Conservation (phyloP, 2,888 invertebrate species). For the Diarsia rubi region DNA sequence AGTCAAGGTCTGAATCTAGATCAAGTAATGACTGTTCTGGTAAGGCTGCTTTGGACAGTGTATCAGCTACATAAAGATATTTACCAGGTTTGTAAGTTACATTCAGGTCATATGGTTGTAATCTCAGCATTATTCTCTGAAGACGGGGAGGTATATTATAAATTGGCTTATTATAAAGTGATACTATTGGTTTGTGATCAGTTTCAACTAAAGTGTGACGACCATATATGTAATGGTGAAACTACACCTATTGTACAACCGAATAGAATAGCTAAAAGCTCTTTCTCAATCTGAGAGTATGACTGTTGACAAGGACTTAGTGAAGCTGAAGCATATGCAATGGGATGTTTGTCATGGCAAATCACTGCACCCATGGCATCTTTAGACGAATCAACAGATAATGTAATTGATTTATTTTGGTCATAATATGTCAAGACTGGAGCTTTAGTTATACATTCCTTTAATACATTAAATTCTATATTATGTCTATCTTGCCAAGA, state of each 20-base stretch:
- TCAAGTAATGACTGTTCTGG: slow-evolving; percentile 5
- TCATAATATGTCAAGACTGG: no score
- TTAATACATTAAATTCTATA: no score
- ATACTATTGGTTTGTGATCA: background rate
- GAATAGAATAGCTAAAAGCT: background rate
- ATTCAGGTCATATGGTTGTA: slow-evolving; percentile 1
- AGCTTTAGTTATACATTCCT: no score
- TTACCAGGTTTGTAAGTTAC: slow-evolving; percentile 6
- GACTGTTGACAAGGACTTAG: background rate
- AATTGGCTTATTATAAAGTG: background rate
- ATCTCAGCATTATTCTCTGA: slow-evolving; percentile 2
- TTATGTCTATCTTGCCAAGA: no score
- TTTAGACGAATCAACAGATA: background rate
- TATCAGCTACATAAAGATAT: slow-evolving; percentile 1
- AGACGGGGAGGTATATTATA: slow-evolving; percentile 2
- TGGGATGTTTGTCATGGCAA: background rate
- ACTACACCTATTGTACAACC: slow-evolving; percentile 5
- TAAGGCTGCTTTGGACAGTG: slow-evolving; percentile 5
- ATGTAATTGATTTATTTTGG: background rate
- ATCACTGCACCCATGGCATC: background rate
- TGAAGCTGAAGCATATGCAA: background rate
- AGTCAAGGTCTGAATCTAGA: slow-evolving; percentile 3
- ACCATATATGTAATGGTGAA: background rate
- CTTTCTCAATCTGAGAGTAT: slow-evolving; percentile 1
- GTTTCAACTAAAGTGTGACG: slow-evolving; percentile 1